A percentile compares a stretch with the other conserved stretches of the same genome.
phyloP scores from a whole-genome alignment of 1,140 invertebrate species.

The Danaus plexippus region DNA sequence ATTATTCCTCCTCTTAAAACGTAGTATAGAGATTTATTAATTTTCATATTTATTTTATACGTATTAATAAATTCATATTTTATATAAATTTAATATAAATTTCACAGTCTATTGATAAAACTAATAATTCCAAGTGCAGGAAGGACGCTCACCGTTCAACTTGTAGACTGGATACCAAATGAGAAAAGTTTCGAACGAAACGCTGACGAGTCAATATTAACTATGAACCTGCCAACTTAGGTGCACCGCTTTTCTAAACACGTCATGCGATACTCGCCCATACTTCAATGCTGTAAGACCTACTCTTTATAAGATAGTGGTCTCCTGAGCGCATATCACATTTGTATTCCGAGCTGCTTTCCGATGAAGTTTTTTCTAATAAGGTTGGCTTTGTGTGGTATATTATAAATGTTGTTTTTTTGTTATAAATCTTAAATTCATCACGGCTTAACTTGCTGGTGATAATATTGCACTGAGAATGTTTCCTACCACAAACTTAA shows the following conservation, averaged over 20 bases:
- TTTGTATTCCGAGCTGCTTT: slow-evolving; percentile 32
- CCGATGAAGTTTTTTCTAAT: slow-evolving; percentile 59
- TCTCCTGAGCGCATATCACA: slow-evolving; percentile 7
- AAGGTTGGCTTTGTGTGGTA: slow-evolving; percentile 31
- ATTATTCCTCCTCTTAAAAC: too few species aligned
- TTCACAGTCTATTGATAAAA: slow-evolving; percentile 18
- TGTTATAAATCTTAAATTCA: too few species aligned
- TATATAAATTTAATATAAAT: too few species aligned
- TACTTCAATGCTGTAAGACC: slow-evolving; percentile 16
- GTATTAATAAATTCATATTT: too few species aligned
- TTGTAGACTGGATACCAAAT: slow-evolving; percentile 50
- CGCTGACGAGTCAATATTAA: slow-evolving; percentile 64
- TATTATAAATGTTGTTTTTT: slow-evolving; percentile 17
- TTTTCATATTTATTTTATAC: too few species aligned
- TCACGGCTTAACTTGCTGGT: too few species aligned
- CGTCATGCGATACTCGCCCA: slow-evolving; percentile 11
- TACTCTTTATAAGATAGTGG: slow-evolving; percentile 4
- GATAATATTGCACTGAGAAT: too few species aligned
- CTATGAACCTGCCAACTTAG: slow-evolving; percentile 41
- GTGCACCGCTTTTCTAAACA: slow-evolving; percentile 3
- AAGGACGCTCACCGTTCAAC: slow-evolving; percentile 32
- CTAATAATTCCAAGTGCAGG: slow-evolving; percentile 25
- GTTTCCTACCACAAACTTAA: too few species aligned
- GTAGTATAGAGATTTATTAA: too few species aligned
- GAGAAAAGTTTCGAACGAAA: slow-evolving; percentile 62